Base-by-base conservation (phyloP, 2,797 vertebrate species). In the Synaphobranchus kaupii region DNA sequence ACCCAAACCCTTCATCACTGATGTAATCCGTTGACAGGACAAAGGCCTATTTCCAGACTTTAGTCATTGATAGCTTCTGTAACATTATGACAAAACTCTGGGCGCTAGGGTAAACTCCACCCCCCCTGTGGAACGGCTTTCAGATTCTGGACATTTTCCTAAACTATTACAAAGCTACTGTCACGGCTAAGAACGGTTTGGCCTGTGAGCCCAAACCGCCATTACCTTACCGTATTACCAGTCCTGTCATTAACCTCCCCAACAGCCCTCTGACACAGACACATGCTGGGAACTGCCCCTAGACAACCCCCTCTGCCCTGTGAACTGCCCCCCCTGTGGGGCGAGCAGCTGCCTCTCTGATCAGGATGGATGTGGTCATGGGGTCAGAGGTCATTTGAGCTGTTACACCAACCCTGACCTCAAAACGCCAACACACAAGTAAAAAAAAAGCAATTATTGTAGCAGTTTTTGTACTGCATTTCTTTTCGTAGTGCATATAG, bases 211-310 rank as follows among this genome's bases (percentile, higher is more conserved):
- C 17, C 44, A 48, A n/a, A 31, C n/a, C n/a, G 12, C 10, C 3
- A 52, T 56, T 2, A n/a, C 13, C 0, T 52, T 13, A 34, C n/a
- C 17, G 13, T 3, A n/a, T 84, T 9, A 58, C 6, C 17, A 9
- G 52, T 15, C 54, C 56, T 8, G 54, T 84, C 47, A 84, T 52
- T 50, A 52, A 50, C 83, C 52, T 13, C 52, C 13, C n/a, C 20
- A 10, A 48, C 28, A 12, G 15, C 15, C 73, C 73, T 44, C 73
- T 15, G 15, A 76, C 31, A 39, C 13, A 9, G 17, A 31, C 80
- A 83, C 60, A 54, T 22, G 52, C 81, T 52, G 54, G 34, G 85
- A 80, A n/a, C 25, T 82, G 78, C 76, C 76, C 25, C 60, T 34
- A 63, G 39, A 44, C 73, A 80, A 28, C n/a, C 73, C 28, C 52